A percentile compares a stretch with the other conserved stretches of the same genome.
Conservation (phyloP, 2,888 invertebrate species). For the Gonocerus acuteangulatus region DNA sequence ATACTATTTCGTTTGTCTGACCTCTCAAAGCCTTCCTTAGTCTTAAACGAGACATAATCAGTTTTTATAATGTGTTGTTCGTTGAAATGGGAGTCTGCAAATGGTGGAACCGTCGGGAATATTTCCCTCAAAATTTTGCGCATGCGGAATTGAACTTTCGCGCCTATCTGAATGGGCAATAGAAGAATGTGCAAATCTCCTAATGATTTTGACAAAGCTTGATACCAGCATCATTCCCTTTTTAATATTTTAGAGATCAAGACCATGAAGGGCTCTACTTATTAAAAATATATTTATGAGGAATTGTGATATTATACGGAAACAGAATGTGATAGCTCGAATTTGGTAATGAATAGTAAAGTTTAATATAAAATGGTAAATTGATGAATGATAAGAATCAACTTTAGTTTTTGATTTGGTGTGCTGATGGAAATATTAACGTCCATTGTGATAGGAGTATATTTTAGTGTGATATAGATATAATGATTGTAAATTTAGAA, state of each 20-base stretch:
- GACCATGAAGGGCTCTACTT: constrained; percentile 19
- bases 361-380: background rate
- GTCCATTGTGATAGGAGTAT: constrained; percentile 36
- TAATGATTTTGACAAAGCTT: background rate
- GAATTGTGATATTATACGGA: constrained; percentile 33
- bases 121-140: too few species aligned
- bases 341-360: constrained; percentile 33
- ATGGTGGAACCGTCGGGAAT: too few species aligned
- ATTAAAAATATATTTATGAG: background rate
- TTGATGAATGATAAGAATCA: constrained; percentile 8
- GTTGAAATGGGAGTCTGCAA: too few species aligned
- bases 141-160: too few species aligned
- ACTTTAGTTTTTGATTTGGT: constrained; percentile 17
- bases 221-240: constrained; percentile 1
- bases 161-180: too few species aligned
- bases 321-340: constrained; percentile 35
- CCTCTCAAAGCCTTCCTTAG: too few species aligned
- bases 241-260: background rate
- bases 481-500: constrained; percentile 24
- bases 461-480: constrained; percentile 35
- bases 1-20: too few species aligned
- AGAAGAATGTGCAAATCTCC: too few species aligned
- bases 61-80: too few species aligned
- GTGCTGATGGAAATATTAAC: constrained; percentile 20
- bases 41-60: too few species aligned